Conservation (phyloP, 2,888 invertebrate species). For the Protodeltote pygarga region DNA sequence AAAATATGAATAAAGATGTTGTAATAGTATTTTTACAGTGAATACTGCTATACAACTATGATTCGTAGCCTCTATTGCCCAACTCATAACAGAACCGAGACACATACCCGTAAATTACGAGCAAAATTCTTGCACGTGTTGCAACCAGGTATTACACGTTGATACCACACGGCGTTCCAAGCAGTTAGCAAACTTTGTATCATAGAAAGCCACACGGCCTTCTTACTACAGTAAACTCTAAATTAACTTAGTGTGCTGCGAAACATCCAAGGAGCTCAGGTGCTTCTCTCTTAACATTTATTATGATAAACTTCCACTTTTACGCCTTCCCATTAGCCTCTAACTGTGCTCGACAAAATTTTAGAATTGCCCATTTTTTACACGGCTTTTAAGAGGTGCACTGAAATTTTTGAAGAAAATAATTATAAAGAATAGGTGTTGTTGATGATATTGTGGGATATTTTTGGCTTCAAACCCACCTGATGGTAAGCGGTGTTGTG, state of each 20-base stretch:
- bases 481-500: too few relatives aligned
- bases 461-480: too few relatives aligned
- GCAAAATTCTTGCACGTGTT: constrained; percentile 27
- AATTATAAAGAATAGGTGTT: constrained; percentile 13
- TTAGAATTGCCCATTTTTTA: constrained; percentile 44
- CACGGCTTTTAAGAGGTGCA: constrained; percentile 26
- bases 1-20: too few relatives aligned
- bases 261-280: constrained; percentile 58
- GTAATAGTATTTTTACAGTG: too few relatives aligned
- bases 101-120: constrained; percentile 5
- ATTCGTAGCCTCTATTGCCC: too few relatives aligned
- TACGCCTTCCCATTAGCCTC: constrained; percentile 55
- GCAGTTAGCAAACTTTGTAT: constrained; percentile 41
- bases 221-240: constrained; percentile 44
- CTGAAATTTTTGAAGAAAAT: constrained; percentile 6
- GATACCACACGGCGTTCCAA: constrained; percentile 29
- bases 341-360: constrained; percentile 45
- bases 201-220: constrained; percentile 35
- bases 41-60: too few relatives aligned
- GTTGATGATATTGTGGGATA: too few relatives aligned
- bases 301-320: constrained; percentile 67
- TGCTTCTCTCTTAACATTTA: constrained; percentile 65
- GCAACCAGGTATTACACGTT: constrained; percentile 27
- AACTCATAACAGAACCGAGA: constrained; percentile 2
- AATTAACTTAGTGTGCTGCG: constrained; percentile 55